Conservation (phyloP, 2,888 invertebrate species). For the Didymodactylos carnosus region DNA sequence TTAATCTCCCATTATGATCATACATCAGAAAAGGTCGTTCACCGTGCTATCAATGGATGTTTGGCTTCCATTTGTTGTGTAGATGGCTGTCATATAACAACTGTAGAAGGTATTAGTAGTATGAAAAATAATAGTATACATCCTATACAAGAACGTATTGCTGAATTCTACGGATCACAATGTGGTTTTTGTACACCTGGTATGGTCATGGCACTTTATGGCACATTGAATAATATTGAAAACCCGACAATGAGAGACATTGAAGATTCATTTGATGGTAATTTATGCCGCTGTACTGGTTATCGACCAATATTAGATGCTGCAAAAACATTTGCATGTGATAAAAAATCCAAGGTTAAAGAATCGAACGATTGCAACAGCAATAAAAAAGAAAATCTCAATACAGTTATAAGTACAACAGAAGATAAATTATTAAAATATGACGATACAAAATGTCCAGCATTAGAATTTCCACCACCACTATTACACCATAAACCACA, state of each 20-base stretch:
- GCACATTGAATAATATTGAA: slow-evolving; percentile 45
- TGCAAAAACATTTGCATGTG: slow-evolving; percentile 43
- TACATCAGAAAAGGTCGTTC: slow-evolving; percentile 17
- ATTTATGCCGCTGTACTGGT: slow-evolving; percentile 73
- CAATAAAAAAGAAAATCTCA: not conserved
- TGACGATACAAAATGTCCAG: not conserved
- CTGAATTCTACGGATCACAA: slow-evolving; percentile 74
- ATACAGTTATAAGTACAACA: not conserved
- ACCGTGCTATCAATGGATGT: slow-evolving; percentile 27
- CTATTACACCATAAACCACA: not conserved
- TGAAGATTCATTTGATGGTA: slow-evolving; percentile 40
- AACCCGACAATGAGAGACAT: slow-evolving; percentile 45
- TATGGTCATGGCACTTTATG: slow-evolving; percentile 90
- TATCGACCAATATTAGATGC: slow-evolving; percentile 80
- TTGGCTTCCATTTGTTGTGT: slow-evolving; percentile 25
- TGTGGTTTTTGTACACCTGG: slow-evolving; percentile 89
- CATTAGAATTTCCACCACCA: not conserved
- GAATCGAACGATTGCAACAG: not conserved
- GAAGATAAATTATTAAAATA: not conserved
- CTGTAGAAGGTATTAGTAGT: slow-evolving; percentile 30
- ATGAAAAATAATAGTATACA: slow-evolving; percentile 22
- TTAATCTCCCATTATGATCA: slow-evolving; percentile 1
- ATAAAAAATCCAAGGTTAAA: no score
- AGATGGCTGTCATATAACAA: slow-evolving; percentile 29
- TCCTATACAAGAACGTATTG: slow-evolving; percentile 41